Percentiles rank a stretch among this genome's conserved stretches.
phyloP scores from a whole-genome alignment of 2,888 invertebrate genomes.

The Helleia helle region DNA sequence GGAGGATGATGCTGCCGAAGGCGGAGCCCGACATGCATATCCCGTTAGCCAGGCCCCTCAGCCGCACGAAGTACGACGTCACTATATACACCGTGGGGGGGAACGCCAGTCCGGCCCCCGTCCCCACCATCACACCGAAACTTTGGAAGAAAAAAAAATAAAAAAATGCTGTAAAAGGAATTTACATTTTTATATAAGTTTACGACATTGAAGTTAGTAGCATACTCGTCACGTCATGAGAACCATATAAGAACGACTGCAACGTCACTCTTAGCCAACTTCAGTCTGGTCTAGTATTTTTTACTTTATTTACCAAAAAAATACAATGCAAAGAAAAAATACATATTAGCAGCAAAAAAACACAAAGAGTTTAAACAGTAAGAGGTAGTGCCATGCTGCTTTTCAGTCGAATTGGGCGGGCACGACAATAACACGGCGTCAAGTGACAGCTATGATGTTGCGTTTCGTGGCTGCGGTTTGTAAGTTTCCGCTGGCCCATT shows the following conservation, averaged over 20 bases:
- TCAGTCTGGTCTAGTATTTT: too few species aligned
- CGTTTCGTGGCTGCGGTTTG: too few species aligned
- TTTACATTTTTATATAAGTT: background rate
- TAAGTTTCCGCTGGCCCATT: too few species aligned
- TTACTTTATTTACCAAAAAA: too few species aligned
- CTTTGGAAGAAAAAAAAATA: conserved; percentile 48
- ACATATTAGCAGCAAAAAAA: too few species aligned
- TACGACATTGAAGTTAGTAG: too few species aligned
- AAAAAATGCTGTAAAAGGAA: conserved; percentile 9
- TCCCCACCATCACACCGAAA: conserved; percentile 87
- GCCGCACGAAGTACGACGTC: conserved; percentile 86
- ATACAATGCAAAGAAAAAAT: too few species aligned
- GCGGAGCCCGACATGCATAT: conserved; percentile 92
- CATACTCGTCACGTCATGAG: too few species aligned
- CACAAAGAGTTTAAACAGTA: too few species aligned
- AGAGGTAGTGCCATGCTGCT: background rate
- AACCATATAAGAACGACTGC: too few species aligned
- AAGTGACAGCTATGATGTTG: too few species aligned
- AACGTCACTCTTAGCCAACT: too few species aligned
- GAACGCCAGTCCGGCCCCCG: conserved; percentile 88
- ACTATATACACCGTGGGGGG: conserved; percentile 93
- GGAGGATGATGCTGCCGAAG: conserved; percentile 88
- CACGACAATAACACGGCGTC: background rate
- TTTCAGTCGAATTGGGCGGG: background rate
- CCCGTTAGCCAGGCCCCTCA: conserved; percentile 88